A percentile compares a stretch with the other conserved stretches of the same genome.
These are phyloP conservation scores for Amniataba percoides DNA, from an alignment of 2,797 vertebrate species.

Conservation along the genomic window DNA sequence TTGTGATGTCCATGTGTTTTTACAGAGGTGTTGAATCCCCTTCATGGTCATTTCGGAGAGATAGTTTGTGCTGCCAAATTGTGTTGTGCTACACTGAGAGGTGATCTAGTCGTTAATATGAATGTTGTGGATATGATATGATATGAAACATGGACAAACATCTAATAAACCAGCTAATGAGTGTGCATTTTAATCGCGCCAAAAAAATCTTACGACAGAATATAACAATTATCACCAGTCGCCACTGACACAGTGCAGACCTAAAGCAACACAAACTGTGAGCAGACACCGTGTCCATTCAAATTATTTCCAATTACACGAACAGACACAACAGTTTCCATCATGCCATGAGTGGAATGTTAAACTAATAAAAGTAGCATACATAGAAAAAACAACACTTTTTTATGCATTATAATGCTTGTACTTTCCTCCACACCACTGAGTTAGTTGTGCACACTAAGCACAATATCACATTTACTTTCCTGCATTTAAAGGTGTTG, in stretches of 20 bases:
- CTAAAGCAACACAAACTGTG: not conserved
- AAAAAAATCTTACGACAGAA: not conserved
- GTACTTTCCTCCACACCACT: not conserved
- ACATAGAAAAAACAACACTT: not conserved
- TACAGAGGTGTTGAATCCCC: not conserved
- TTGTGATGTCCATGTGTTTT: not conserved
- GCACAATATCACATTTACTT: not conserved
- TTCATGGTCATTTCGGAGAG: not conserved
- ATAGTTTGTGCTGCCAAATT: not conserved
- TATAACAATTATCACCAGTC: not conserved
- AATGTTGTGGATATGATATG: not conserved
- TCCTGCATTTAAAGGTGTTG: not conserved
- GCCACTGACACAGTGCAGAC: not conserved
- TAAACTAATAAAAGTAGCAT: not conserved
- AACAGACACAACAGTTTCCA: not conserved
- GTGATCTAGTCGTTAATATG: not conserved
- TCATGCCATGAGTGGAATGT: not conserved
- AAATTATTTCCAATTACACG: not conserved
- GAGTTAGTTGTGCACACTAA: not conserved
- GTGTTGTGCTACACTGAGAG: not conserved
- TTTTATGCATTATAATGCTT: not conserved
- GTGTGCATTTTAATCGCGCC: not conserved
- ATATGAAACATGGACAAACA: too few relatives aligned
- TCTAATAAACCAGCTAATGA: not conserved
- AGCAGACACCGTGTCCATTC: conserved; percentile 2